Evolutionary conservation across 2,113 vertebrate species (phyloP).

Genomic region (Hydrochoerus hydrochaeris): DNA sequence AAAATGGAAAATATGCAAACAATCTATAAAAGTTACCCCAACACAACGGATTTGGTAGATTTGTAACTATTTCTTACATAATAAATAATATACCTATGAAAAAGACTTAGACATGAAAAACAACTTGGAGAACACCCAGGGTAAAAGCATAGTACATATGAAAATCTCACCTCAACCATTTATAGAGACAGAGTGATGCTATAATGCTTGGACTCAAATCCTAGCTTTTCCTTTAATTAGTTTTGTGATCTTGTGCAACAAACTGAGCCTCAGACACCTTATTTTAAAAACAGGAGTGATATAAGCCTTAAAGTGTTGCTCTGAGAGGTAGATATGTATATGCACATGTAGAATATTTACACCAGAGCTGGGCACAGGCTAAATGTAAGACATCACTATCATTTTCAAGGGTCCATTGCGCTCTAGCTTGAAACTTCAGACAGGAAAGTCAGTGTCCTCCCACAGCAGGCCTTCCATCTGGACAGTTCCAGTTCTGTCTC

Average conservation of each 20-base stretch:
- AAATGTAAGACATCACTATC: not conserved
- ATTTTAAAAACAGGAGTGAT: not conserved
- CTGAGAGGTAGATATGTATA: not conserved
- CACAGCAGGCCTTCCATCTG: not conserved
- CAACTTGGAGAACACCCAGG: not conserved
- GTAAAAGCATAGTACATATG: not conserved
- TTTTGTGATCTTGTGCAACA: not conserved
- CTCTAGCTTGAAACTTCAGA: not conserved
- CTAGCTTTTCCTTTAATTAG: not conserved
- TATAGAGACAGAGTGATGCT: not conserved
- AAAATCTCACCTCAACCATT: not conserved
- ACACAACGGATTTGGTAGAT: not conserved
- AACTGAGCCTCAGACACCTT: not conserved
- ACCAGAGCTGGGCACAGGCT: not conserved
- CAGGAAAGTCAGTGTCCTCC: not conserved
- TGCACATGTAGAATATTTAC: not conserved
- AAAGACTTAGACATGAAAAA: not conserved
- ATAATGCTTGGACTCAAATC: not conserved
- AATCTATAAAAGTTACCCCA: not conserved
- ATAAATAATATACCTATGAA: not conserved
- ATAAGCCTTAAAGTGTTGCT: not conserved
- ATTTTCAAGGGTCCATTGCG: not conserved
- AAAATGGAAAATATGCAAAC: conserved; percentile 23
- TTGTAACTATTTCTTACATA: not conserved
- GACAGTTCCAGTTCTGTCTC: not conserved